Evolutionary conservation across 1,140 invertebrate species (phyloP).

Genomic region (Pseudomyrmex dendroicus): DNA sequence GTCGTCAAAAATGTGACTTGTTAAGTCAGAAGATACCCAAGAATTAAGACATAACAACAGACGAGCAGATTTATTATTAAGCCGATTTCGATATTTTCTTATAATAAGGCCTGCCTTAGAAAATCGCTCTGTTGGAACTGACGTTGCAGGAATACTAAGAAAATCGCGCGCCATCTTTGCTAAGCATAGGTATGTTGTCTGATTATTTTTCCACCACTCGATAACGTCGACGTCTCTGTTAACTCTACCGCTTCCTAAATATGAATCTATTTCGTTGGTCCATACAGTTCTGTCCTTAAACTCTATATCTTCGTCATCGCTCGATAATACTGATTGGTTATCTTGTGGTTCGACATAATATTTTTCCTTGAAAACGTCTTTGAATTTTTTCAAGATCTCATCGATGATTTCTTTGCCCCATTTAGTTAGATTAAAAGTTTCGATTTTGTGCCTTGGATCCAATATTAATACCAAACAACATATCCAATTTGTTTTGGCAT

Average conservation of each 20-base stretch:
- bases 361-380: neutral
- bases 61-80: conserved; percentile 17
- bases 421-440: neutral
- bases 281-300: neutral
- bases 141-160: conserved; percentile 10
- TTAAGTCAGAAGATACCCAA: conserved; percentile 1
- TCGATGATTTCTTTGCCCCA: neutral
- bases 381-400: neutral
- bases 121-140: conserved; percentile 12
- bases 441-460: neutral
- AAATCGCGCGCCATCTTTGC: conserved; percentile 11
- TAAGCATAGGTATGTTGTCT: neutral
- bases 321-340: neutral
- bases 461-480: neutral
- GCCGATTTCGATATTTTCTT: neutral
- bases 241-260: conserved; percentile 3
- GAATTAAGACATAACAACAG: neutral
- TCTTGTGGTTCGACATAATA: neutral
- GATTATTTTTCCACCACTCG: neutral
- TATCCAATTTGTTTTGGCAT: neutral
- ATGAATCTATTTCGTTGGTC: neutral
- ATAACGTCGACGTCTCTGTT: conserved; percentile 11
- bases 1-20: neutral
- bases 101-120: conserved; percentile 17
- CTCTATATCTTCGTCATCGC: conserved; percentile 1